These are phyloP conservation scores for Gadopsis marmoratus DNA, from an alignment of 2,797 vertebrate genomes.

Conservation along the genomic window DNA sequence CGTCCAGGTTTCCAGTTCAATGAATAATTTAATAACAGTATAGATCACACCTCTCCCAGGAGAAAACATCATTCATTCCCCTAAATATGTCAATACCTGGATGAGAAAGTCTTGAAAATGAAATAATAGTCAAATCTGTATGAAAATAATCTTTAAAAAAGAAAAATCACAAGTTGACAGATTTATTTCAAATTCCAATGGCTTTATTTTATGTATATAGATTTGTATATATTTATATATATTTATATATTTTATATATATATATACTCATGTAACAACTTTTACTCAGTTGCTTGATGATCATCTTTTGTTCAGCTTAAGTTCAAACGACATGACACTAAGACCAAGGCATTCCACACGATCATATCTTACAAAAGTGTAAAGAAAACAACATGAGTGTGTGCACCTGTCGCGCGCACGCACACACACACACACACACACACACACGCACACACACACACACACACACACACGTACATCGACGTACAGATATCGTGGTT, in stretches of 20 bases:
- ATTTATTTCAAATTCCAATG: conserved; percentile 88
- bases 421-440: conserved; percentile 32
- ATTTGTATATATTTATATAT: conserved; percentile 82
- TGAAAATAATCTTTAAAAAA: neutral
- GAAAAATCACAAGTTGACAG: conserved; percentile 54
- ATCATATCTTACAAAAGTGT: conserved; percentile 87
- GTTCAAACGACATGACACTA: conserved; percentile 87
- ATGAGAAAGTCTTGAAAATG: neutral
- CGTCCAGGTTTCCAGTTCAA: neutral
- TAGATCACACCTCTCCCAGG: neutral
- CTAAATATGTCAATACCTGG: neutral
- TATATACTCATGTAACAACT: conserved; percentile 83
- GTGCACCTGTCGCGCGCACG: conserved; percentile 56
- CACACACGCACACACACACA: conserved; percentile 56
- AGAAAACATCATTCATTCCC: neutral
- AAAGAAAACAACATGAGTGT: conserved; percentile 77
- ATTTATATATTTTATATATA: conserved; percentile 80
- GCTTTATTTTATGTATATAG: conserved; percentile 89
- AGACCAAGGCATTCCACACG: conserved; percentile 89
- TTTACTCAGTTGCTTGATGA: conserved; percentile 87
- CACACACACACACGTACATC: conserved; percentile 63
- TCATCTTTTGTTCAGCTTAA: conserved; percentile 86
- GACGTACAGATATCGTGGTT: conserved; percentile 71
- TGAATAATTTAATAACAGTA: neutral
- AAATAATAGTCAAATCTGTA: neutral